Evolutionary conservation across 2,113 vertebrate species (phyloP), one percentile per base, ranked within the genome.

Genomic region (Herpetotheres cachinnans): DNA sequence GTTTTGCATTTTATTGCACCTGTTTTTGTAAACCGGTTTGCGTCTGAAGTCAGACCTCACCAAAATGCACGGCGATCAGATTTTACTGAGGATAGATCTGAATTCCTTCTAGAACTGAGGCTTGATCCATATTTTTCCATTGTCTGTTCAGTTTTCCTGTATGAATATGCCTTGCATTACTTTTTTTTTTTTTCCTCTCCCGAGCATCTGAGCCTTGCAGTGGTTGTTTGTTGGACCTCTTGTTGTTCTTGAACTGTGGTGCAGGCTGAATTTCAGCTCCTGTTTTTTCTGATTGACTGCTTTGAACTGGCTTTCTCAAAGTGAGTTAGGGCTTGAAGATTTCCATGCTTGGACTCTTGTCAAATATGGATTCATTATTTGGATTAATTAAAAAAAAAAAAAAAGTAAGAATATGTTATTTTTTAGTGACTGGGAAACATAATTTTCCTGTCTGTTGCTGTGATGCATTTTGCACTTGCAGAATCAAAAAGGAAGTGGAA

Each of bases 1-100:
- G 71, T 30, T 95, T 96, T 95, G 94, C 96, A 95, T 97, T 78
- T 93, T 65, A 54, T 54, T 54, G 92, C 97, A 96, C 88, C 96
- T 96, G 96, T 3, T 78, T 67, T 95, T 77, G 66, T 58, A 40
- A 92, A 72, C 34, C 1, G 1, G 30, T 76, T 95, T 76, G 71
- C 10, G 2, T 73, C 80, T 80, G 76, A 82, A 62, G 55, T 58
- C 72, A 83, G 55, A 78, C 50, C 59, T 73, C 58, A 9, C 46
- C 42, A 50, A 74, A 90, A 78, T 2, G 8, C 2, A 0, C 24
- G 52, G 62, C 79, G 66, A 44, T 80, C 6, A 86, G 56, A 38
- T 89, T 32, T 87, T 58, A 12, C 14, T 13, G 24, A 47, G 40
- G 8, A 6, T 34, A 46, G 50, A 25, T 62, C 62, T 80, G 62